Evolutionary conservation across 1,140 invertebrate genomes (phyloP), one percentile per base, ranked within the genome.

Genomic region (Bombus sibiricus): DNA sequence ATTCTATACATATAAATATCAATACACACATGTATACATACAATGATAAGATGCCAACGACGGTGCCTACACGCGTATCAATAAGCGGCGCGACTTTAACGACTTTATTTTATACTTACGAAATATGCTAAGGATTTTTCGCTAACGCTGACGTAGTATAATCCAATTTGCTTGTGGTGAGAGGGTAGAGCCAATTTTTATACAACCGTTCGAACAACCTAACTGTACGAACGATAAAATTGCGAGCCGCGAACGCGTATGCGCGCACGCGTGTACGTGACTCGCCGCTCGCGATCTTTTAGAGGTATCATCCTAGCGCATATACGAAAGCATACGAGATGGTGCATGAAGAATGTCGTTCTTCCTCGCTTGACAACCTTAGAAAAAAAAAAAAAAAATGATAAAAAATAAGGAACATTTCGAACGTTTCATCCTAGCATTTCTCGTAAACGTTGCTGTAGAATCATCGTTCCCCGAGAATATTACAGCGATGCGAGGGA

Each of bases 131-230:
- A 92, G 92, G 90, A 93, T 91, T 92, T 92, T 88, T 89, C 87
- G 90, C 90, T 91, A 93, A 93, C 90, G 92, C 91, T 91, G 90
- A 91, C 84, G 87, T 92, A 93, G 92, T 93, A 92, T 94, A 53
- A 94, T 92, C 90, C 93, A 93, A 93, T 87, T 88, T 93, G 94
- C 93, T 94, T 94, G 86, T 93, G 94, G 94, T 94, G 93, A 93
- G 94, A 94, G 94, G 92, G 93, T 95, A 94, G 92, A 94, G 91
- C 88, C 92, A 94, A 94, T 93, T 94, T 86, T 90, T 28, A 93
- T 90, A 91, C 85, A 71, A 91, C 32, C 93, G 92, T 93, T 93
- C 91, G 91, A 39, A 90, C 91, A 92, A 37, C 66, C 86, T 93
- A 91, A 92, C 62, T 22, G 89, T 86, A 87, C 83, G 90, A 89